A percentile compares a stretch with the other conserved stretches of the same genome.
These are phyloP conservation scores for Cydia pomonella DNA, from an alignment of 1,140 invertebrate genomes.

Conservation along the genomic window DNA sequence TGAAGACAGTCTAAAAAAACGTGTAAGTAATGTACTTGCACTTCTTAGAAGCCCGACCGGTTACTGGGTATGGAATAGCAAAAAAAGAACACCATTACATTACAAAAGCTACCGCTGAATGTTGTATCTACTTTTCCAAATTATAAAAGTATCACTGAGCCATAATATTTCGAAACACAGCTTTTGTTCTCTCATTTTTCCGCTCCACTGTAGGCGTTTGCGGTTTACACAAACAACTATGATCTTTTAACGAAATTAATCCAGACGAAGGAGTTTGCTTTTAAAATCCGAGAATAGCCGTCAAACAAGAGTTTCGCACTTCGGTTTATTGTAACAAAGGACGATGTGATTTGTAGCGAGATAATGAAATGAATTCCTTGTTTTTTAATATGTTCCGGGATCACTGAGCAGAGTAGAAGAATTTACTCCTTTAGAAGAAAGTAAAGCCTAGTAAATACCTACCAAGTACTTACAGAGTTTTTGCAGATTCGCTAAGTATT, in stretches of 20 bases:
- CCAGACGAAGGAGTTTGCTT: constrained; percentile 18
- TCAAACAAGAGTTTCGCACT: constrained; percentile 7
- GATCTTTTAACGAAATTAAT: constrained; percentile 31
- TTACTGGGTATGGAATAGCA: no score
- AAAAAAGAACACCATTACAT: no score
- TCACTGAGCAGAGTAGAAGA: background rate
- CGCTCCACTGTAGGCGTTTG: constrained; percentile 6
- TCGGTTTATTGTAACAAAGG: constrained; percentile 18
- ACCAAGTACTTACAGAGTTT: no score
- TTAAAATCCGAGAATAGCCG: constrained; percentile 11
- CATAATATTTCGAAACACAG: constrained; percentile 1
- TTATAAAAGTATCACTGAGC: background rate
- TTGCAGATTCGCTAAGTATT: no score
- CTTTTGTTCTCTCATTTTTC: constrained; percentile 23
- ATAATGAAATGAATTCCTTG: constrained; percentile 5
- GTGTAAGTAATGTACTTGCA: no score
- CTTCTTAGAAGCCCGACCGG: no score
- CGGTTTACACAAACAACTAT: constrained; percentile 21
- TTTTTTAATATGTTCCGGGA: background rate
- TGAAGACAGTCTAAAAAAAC: no score
- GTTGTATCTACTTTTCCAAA: background rate
- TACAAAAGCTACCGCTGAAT: background rate
- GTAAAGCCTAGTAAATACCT: background rate
- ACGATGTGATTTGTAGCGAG: background rate
- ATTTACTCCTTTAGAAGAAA: background rate